Evolutionary conservation across 2,888 invertebrate genomes (phyloP), one percentile per base, ranked within the genome.

Genomic region (Nycteola revayana): DNA sequence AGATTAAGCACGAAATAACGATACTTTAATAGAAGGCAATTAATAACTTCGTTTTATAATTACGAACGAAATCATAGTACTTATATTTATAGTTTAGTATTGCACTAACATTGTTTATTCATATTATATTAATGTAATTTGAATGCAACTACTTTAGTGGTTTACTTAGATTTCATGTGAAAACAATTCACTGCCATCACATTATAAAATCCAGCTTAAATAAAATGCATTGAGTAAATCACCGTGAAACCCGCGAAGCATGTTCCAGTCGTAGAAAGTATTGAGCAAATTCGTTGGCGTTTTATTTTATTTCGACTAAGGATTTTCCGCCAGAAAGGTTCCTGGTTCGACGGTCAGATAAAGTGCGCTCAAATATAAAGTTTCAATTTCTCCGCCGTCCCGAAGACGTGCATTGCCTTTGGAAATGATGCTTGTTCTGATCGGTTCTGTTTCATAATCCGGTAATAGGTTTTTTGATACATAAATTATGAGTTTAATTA

Each of bases 321-420:
- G 72, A 76, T 78, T 81, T 80, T 77, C 75, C 66, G 67, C 61
- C 53, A 63, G 71, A 71, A 60, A 65, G 64, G 64, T 61, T 67
- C 60, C 66, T 72, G 73, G 75, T 75, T 69, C 68, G 59, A 69
- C 66, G 78, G 78, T 79, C 76, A 82, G 75, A 82, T 79, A 75
- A 76, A 82, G 76, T 79, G 76, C 71, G 75, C 75, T 84, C 75
- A 82, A 82, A 85, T 81, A 85, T 83, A 85, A 84, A 85, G 84
- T 84, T 86, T 85, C 83, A 84, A 85, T 87, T 86, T 80, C 72
- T 71, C 60, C 67, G 58, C 66, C 56, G 67, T 63, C 67, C 62
- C 63, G 43, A 56, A 63, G 62, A 75, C 79, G 78, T 84, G 83
- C 74, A 49, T 45, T 45, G 80, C 75, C 63, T 81, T 55, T 64